Percentiles rank a stretch among this genome's conserved stretches.
These are phyloP conservation scores for Baryphthengus martii DNA, from an alignment of 2,113 vertebrate species.

Conservation along the genomic window DNA sequence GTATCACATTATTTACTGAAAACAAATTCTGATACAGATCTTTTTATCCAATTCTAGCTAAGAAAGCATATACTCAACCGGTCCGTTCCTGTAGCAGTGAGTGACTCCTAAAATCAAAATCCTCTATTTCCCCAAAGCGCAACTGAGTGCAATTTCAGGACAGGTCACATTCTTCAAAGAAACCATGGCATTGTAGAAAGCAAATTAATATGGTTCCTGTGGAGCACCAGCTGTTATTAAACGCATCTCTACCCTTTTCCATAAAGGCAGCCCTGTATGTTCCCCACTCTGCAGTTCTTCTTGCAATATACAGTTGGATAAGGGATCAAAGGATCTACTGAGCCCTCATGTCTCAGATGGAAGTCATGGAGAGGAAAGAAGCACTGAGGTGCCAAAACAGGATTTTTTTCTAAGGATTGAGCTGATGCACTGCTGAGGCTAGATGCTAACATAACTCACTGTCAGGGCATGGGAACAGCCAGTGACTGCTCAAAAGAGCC, in stretches of 20 bases:
- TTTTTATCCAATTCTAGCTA: neutral
- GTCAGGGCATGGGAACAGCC: neutral
- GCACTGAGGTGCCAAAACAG: neutral
- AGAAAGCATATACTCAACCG: neutral
- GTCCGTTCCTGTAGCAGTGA: neutral
- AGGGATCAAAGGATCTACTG: neutral
- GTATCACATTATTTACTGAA: neutral
- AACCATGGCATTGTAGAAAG: neutral
- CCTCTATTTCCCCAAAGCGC: neutral
- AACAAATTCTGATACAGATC: neutral
- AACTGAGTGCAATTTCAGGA: neutral
- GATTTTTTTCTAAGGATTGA: neutral
- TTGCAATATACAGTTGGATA: neutral
- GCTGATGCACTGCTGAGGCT: neutral
- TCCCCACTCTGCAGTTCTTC: neutral
- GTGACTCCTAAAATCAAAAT: neutral
- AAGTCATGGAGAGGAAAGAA: neutral
- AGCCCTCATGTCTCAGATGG: rapidly evolving
- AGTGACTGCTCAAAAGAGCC: neutral
- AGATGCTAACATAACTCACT: neutral
- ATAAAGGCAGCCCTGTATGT: neutral
- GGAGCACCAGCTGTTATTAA: neutral
- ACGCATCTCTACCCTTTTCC: neutral
- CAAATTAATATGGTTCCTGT: neutral
- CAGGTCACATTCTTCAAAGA: neutral